phyloP scores from a whole-genome alignment of 2,888 invertebrate species.

The Eucera pruinosa region DNA sequence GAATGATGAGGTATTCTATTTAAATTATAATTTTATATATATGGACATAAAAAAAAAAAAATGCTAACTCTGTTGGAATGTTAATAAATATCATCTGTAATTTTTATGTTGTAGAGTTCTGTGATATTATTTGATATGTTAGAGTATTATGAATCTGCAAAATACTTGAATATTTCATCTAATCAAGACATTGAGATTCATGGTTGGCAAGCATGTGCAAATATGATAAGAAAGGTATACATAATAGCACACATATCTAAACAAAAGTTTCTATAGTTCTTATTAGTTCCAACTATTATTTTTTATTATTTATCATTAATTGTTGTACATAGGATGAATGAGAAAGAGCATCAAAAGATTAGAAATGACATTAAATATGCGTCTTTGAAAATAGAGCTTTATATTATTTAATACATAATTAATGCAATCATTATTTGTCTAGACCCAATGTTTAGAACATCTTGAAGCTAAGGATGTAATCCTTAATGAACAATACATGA shows the following conservation, averaged over 20 bases:
- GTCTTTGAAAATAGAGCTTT: constrained; percentile 23
- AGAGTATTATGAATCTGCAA: constrained; percentile 94
- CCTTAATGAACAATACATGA: constrained; percentile 89
- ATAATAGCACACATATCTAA: constrained; percentile 18
- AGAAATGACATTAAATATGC: constrained; percentile 14
- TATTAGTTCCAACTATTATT: neutral
- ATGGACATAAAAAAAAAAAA: neutral
- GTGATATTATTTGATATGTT: constrained; percentile 95
- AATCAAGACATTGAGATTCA: constrained; percentile 91
- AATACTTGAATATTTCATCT: constrained; percentile 90
- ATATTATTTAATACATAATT: constrained; percentile 44
- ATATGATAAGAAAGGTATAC: constrained; percentile 91
- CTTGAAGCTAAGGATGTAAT: constrained; percentile 88
- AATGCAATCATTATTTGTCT: constrained; percentile 73
- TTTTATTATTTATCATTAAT: constrained; percentile 13
- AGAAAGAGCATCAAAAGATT: neutral
- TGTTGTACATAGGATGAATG: constrained; percentile 6
- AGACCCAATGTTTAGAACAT: constrained; percentile 90
- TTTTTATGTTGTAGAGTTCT: constrained; percentile 81
- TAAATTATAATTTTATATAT: neutral
- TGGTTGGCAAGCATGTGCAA: constrained; percentile 93
- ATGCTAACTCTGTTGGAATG: neutral
- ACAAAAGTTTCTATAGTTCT: neutral
- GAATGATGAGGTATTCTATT: constrained; percentile 89
- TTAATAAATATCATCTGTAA: neutral